Evolutionary conservation across 37 sponge, comb jelly and placozoan species (phyloP), one percentile per base, ranked within the genome.

Genomic region (Cladorhizidae sp.): DNA sequence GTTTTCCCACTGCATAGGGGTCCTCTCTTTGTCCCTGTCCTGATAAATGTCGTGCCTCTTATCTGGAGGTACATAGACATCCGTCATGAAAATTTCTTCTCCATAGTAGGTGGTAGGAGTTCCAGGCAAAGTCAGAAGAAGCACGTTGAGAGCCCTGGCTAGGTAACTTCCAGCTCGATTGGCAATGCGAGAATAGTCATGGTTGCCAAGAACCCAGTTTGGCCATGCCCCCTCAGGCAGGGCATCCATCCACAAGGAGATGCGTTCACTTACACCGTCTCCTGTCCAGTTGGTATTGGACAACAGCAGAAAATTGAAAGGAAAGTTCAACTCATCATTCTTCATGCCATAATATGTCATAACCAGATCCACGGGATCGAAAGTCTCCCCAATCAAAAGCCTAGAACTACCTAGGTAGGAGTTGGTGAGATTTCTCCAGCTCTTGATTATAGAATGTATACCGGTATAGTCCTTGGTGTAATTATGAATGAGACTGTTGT

Each of bases 151-250:
- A 32, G 85, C 86, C 43, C 83, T 38, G 20, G 91, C 88, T 22
- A 84, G 83, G 55, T 83, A 76, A 31, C 64, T 57, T 3, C 94
- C 95, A 25, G 67, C 90, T 37, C 76, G 81, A n/a, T 80, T 70
- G 35, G 94, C 87, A 59, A 95, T 85, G 23, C 96, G 88, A 35
- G 78, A 41, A 64, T 93, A 89, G 65, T 95, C 96, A 65, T 95
- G 96, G 58, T 95, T 95, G 28, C 96, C 96, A n/a, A 95, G 64
- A 6, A 95, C 96, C 96, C 96, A 95, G 71, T 95, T 95, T 25
- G 96, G 83, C 94, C 91, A 90, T 0, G 85, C 79, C 28, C 80
- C 91, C n/a, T 74, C 40, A 1, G 93, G 95, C 69, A 83, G 43
- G 39, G 73, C 79, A 32, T 83, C 74, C 65, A 93, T 37, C 94